phyloP scores from a whole-genome alignment of 2,888 invertebrate genomes.

The Clunio marinus region DNA sequence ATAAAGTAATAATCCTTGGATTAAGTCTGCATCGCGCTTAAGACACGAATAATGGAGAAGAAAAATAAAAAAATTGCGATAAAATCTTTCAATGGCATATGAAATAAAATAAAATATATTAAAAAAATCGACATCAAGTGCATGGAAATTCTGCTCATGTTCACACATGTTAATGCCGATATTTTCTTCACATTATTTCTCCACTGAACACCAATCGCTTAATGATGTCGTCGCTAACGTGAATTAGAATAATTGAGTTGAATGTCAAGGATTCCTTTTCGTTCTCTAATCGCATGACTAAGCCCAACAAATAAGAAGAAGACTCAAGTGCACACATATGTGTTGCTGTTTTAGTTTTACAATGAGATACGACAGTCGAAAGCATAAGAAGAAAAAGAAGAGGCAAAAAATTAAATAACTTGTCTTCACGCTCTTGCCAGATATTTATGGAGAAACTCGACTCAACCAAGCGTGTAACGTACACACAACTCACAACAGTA shows the following conservation, averaged over 20 bases:
- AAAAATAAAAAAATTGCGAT: constrained; percentile 25
- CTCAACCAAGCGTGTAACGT: not conserved
- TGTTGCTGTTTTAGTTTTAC: not conserved
- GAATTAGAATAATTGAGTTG: not conserved
- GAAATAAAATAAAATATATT: not conserved
- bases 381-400: too few species aligned
- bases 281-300: not conserved
- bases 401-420: constrained; percentile 10
- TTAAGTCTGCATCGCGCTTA: not conserved
- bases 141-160: constrained; percentile 27
- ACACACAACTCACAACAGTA: not conserved
- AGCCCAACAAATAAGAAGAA: not conserved
- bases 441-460: constrained; percentile 14
- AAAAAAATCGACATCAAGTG: constrained; percentile 36
- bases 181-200: not conserved
- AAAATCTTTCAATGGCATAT: constrained; percentile 20
- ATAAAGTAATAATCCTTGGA: constrained; percentile 6
- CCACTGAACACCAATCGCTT: not conserved
- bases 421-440: constrained; percentile 3
- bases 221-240: not conserved
- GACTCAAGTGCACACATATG: not conserved
- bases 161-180: constrained; percentile 33
- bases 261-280: constrained; percentile 15
- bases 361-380: not conserved
- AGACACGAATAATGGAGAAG: constrained; percentile 25